These are phyloP conservation scores for Troides oblongomaculatus DNA, from an alignment of 2,888 invertebrate genomes.

Conservation along the genomic window DNA sequence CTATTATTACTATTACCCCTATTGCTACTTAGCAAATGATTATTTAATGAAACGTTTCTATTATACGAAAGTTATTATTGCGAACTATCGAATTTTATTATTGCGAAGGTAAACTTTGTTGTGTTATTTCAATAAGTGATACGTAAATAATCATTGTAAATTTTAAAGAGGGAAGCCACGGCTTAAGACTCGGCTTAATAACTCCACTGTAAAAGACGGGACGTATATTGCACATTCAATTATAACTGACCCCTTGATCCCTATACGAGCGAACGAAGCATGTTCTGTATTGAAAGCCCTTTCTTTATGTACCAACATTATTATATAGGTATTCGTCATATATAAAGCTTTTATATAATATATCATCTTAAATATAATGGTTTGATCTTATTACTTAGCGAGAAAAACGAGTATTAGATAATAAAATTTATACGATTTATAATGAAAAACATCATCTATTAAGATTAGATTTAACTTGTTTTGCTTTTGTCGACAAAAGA, in stretches of 20 bases:
- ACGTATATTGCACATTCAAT: constrained; percentile 48
- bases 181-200: constrained; percentile 33
- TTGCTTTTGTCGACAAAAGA: not conserved
- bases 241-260: constrained; percentile 58
- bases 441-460: too few species aligned
- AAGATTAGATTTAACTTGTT: not conserved
- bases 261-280: constrained; percentile 41
- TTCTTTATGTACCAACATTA: constrained; percentile 5
- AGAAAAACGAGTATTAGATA: too few species aligned
- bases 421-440: too few species aligned
- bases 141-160: not conserved
- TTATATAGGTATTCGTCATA: constrained; percentile 20
- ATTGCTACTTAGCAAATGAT: not conserved
- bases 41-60: not conserved
- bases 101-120: not conserved
- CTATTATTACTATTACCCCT: not conserved
- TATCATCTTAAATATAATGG: not conserved
- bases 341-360: not conserved
- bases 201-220: constrained; percentile 32
- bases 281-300: constrained; percentile 33
- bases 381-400: not conserved
- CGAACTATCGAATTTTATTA: not conserved
- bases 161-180: not conserved
- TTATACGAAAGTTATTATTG: too few species aligned
- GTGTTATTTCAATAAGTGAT: too few species aligned